Percentiles rank a stretch among this genome's conserved stretches.
Evolutionary conservation across 2,888 invertebrate species (phyloP).

Genomic region (Melinaea menophilus): DNA sequence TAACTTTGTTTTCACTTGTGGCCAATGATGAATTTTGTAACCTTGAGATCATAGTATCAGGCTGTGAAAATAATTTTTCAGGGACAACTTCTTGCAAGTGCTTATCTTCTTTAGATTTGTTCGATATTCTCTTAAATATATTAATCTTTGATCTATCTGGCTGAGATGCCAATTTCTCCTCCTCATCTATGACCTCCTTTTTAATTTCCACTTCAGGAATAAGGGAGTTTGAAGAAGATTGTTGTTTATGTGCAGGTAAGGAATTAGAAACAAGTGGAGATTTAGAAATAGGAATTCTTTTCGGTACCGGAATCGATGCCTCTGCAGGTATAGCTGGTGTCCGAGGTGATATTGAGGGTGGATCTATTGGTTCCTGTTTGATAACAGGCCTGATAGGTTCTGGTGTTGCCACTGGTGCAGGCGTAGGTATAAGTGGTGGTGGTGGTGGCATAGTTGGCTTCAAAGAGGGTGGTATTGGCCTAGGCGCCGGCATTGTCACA

Average conservation of each 20-base stretch:
- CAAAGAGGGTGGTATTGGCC: slow-evolving; percentile 43
- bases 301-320: slow-evolving; percentile 70
- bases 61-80: slow-evolving; percentile 53
- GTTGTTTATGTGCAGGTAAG: slow-evolving; percentile 54
- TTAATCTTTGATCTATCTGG: slow-evolving; percentile 91
- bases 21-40: slow-evolving; percentile 59
- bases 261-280: slow-evolving; percentile 68
- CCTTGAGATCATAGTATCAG: slow-evolving; percentile 68
- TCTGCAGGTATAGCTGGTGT: slow-evolving; percentile 46
- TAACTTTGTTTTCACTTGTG: slow-evolving; percentile 54
- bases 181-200: slow-evolving; percentile 72
- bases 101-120: slow-evolving; percentile 83
- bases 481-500: slow-evolving; percentile 63
- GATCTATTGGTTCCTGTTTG: slow-evolving; percentile 63
- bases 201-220: slow-evolving; percentile 66
- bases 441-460: slow-evolving; percentile 45
- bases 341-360: slow-evolving; percentile 36
- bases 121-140: slow-evolving; percentile 91
- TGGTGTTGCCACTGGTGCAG: slow-evolving; percentile 32
- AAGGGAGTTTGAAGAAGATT: slow-evolving; percentile 50
- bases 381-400: slow-evolving; percentile 56
- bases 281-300: slow-evolving; percentile 71
- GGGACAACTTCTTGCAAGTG: slow-evolving; percentile 59
- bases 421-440: slow-evolving; percentile 42
- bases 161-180: slow-evolving; percentile 83